Conservation (phyloP, 2,797 vertebrate genomes). For the Aeoliscus strigatus region DNA sequence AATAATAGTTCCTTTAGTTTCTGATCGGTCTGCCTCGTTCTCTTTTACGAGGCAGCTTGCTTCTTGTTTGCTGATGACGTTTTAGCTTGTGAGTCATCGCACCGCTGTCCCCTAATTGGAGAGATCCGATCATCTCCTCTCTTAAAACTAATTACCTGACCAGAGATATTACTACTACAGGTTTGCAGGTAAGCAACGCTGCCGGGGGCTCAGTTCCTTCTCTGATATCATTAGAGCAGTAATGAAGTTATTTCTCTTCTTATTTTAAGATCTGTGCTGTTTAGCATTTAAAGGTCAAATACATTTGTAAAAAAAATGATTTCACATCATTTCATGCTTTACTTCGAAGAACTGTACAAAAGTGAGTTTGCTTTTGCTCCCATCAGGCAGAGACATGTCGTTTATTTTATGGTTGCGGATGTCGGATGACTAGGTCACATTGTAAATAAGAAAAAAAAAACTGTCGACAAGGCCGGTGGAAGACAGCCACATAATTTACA, state of each 20-base stretch:
- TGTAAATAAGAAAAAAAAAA: constrained; percentile 32
- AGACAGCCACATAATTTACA: constrained; percentile 47
- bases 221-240: constrained; percentile 62
- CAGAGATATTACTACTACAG: constrained; percentile 65
- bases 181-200: constrained; percentile 70
- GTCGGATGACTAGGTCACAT: constrained; percentile 9
- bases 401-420: constrained; percentile 17
- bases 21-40: constrained; percentile 5
- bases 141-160: constrained; percentile 78
- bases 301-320: no score
- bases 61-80: constrained; percentile 13
- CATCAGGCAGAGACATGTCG: constrained; percentile 1
- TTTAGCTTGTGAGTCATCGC: constrained; percentile 46
- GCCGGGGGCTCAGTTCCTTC: constrained; percentile 55
- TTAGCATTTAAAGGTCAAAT: no score
- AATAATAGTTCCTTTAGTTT: constrained; percentile 8
- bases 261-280: no score
- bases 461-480: constrained; percentile 46
- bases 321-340: no score
- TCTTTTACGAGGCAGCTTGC: not conserved
- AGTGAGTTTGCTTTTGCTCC: no score
- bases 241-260: constrained; percentile 61
- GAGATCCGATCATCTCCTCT: constrained; percentile 68
- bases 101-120: constrained; percentile 48
- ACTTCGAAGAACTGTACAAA: no score